Base-by-base conservation (phyloP, 1,140 invertebrate genomes). In the Meloidogyne chitwoodi region DNA sequence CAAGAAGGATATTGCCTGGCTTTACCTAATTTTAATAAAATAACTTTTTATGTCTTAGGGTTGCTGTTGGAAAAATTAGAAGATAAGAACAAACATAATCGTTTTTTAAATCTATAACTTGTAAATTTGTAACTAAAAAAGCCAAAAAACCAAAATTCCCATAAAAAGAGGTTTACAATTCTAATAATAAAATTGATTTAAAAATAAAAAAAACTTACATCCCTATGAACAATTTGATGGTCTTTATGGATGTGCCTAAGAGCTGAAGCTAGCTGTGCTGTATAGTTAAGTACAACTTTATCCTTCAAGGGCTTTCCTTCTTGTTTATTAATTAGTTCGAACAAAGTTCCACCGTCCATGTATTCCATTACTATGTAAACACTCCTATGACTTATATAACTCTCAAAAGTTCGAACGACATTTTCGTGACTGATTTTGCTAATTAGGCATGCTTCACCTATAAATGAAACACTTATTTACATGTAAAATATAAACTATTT, bases 311-410 rank as follows among this genome's bases (percentile, higher is more conserved):
- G 31, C 19, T n/a, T 44, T 61, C 16, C 38, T 19, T 44, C 29
- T 26, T 70, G 11, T 19, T 61, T 70, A 26, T 76, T 76, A 31
- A 77, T 77, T n/a, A 75, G 66, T 31, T 48, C 74, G 24, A 44
- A 31, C 19, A 77, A 41, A 67, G 62, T 75, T 61, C 76, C 76
- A n/a, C 76, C 76, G 3, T 34, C 29, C 70, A 77, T 41, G 24
- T 77, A 65, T 63, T 77, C 76, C 26, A 77, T 61, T 14, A 75
- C 73, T 31, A 77, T 77, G 63, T 77, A 77, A 29, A 77, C 56
- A 63, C 75, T 72, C 10, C 65, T 44, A 10, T 44, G 61, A 14
- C 73, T 68, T n/a, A 75, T 14, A 27, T 67, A 67, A 65, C 73
- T 67, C 34, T 67, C 62, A 31, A 75, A 65, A 4, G 41, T 75